Conservation (phyloP, 2,888 invertebrate species). For the Steromphala cineraria region DNA sequence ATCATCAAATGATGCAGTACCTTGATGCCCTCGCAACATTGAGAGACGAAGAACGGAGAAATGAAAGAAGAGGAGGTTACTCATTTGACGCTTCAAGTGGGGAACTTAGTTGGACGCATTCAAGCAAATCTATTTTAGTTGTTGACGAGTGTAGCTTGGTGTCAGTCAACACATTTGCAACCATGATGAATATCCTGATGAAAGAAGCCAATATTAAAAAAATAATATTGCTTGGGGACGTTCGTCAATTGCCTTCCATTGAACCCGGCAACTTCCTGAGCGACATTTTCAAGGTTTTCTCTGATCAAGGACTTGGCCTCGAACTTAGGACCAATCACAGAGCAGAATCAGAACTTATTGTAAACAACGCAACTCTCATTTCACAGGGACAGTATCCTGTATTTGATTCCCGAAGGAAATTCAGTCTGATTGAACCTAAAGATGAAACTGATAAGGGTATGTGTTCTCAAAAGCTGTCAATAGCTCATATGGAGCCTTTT, state of each 20-base stretch:
- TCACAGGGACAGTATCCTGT: constrained; percentile 50
- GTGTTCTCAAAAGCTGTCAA: not conserved
- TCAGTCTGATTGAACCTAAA: not conserved
- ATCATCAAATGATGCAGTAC: too few relatives aligned
- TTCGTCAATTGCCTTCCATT: constrained; percentile 70
- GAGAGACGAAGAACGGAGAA: constrained; percentile 11
- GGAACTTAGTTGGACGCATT: constrained; percentile 24
- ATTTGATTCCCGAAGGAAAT: constrained; percentile 39
- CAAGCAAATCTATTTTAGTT: constrained; percentile 46
- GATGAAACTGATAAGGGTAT: constrained; percentile 23
- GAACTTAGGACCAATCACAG: constrained; percentile 67
- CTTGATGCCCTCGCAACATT: not conserved
- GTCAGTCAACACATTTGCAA: constrained; percentile 60
- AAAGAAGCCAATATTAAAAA: constrained; percentile 51
- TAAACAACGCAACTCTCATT: constrained; percentile 66
- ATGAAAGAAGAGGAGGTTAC: not conserved
- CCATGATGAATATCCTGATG: constrained; percentile 55
- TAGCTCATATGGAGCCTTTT: too few relatives aligned
- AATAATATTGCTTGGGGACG: constrained; percentile 67
- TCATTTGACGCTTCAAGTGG: not conserved
- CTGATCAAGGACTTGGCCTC: constrained; percentile 45
- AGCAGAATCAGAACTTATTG: constrained; percentile 66
- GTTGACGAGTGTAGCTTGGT: constrained; percentile 71
- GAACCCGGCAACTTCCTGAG: constrained; percentile 69
- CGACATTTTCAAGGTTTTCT: constrained; percentile 38